phyloP scores from a whole-genome alignment of 2,113 vertebrate species.

The Potamarius usumacintae region DNA sequence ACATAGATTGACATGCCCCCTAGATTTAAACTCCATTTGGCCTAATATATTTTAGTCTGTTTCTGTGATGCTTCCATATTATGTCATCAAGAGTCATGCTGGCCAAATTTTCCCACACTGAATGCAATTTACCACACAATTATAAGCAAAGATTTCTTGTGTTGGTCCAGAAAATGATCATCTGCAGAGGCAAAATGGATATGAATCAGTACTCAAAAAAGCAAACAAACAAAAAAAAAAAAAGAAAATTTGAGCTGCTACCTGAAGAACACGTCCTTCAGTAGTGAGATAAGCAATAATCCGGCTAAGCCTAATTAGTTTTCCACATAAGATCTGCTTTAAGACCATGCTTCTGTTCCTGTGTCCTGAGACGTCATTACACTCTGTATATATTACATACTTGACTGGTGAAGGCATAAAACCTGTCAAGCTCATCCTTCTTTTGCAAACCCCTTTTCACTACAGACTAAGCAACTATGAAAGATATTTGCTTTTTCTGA shows the following conservation, averaged over 20 bases:
- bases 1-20: neutral
- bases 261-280: constrained; percentile 65
- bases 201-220: constrained; percentile 4
- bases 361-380: constrained; percentile 68
- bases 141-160: neutral
- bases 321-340: constrained; percentile 63
- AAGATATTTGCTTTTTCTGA: constrained; percentile 56
- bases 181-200: constrained; percentile 28
- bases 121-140: neutral
- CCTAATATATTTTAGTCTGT: neutral
- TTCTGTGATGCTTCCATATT: constrained; percentile 8
- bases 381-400: constrained; percentile 66
- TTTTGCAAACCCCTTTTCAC: constrained; percentile 56
- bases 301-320: constrained; percentile 64
- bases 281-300: constrained; percentile 63
- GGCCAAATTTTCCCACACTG: neutral
- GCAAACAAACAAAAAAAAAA: neutral
- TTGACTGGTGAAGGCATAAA: constrained; percentile 69
- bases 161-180: neutral
- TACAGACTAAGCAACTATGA: constrained; percentile 56
- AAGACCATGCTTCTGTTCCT: constrained; percentile 66
- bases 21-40: neutral
- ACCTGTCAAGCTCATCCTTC: constrained; percentile 70
- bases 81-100: neutral
- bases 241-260: constrained; percentile 58